phyloP scores from a whole-genome alignment of 2,797 vertebrate species.

The Uromys caudimaculatus region DNA sequence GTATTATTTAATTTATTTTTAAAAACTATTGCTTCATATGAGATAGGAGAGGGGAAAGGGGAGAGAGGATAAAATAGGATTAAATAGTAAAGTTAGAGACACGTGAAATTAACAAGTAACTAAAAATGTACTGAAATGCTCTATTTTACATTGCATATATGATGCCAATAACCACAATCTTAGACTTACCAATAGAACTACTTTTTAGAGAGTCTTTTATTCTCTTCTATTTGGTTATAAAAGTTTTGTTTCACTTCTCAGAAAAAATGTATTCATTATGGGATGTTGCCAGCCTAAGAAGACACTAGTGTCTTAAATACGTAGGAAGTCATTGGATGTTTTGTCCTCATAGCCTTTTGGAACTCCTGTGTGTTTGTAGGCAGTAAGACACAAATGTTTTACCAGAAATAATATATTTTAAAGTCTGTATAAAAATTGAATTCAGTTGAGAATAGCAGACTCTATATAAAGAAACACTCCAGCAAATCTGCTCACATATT shows the following conservation, averaged over 20 bases:
- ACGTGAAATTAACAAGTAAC: not conserved
- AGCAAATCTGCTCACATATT: not conserved
- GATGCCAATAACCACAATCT: not conserved
- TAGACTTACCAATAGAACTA: not conserved
- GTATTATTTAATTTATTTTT: not conserved
- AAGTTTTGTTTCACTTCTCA: not conserved
- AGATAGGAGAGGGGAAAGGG: not conserved
- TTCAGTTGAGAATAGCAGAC: not conserved
- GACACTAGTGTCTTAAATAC: not conserved
- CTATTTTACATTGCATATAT: not conserved
- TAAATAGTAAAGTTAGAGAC: not conserved
- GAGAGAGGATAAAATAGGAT: not conserved
- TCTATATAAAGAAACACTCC: not conserved
- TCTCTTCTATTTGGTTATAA: not conserved
- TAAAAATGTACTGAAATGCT: not conserved
- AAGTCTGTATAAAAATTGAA: not conserved
- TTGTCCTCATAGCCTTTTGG: not conserved
- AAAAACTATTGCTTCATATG: not conserved
- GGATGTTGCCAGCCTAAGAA: not conserved
- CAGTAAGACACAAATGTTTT: conserved; percentile 23
- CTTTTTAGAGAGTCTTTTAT: not conserved
- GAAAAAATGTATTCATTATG: not conserved
- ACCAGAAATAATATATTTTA: not conserved
- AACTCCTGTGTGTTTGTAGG: not conserved
- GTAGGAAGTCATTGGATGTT: not conserved